Evolutionary conservation across 2,888 invertebrate species (phyloP), one percentile per base, ranked within the genome.

Genomic region (Idaea straminata): DNA sequence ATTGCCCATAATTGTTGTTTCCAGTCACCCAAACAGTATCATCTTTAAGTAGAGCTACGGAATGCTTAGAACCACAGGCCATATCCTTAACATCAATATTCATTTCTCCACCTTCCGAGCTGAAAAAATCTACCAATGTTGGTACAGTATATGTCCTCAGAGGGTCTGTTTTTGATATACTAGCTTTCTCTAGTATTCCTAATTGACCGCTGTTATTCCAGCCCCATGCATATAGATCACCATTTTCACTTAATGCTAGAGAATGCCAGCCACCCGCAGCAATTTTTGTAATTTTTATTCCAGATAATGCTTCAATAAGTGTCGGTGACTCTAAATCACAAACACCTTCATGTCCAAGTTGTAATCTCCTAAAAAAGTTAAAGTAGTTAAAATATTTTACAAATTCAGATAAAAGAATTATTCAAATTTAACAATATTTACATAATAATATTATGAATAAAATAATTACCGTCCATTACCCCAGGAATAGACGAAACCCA

Each of bases 151-250:
- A 84, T 67, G 85, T 91, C 70, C 82, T 82, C 15, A 77, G 62
- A 35, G 69, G 69, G 61, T 76, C 74, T 62, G 68, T 73, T 60
- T 70, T 72, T 69, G 85, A 81, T 57, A 13, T 10, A 13, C 13
- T 25, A 25, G 25, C 2, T 59, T 80, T 81, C 67, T 89, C 88
- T 47, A 86, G 83, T 38, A 96, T 84, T 6, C 98, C 98, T 15
- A 98, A 87, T 85, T 98, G 98, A 0, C 98, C 98, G 77, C 94
- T 95, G 69, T 96, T 95, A 87, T 98, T 98, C 96, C 97, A 98
- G 6, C 98, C 98, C 98, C 98, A 98, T 3, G 94, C 93, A 82
- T 98, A 98, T 0, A 98, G 80, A 83, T 98, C 98, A 15, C 97
- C 98, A 84, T 94, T 94, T 77, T 94, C 93, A 73, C 97, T 97